Percentiles rank a stretch among this genome's conserved stretches.
Conservation (phyloP, 2,113 vertebrate species). For the Cavia aperea region DNA sequence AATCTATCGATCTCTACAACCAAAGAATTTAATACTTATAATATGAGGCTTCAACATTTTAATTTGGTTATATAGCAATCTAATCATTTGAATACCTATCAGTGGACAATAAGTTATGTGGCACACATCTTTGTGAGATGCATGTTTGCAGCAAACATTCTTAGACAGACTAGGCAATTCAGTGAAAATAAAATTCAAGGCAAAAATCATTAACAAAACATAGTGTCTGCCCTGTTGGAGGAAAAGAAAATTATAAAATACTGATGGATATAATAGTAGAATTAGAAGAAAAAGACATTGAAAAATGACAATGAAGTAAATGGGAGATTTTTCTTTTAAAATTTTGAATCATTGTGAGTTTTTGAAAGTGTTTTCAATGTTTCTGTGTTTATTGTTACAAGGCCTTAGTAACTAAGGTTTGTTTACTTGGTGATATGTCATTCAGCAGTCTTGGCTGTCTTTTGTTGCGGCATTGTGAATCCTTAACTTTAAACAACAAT, state of each 20-base stretch:
- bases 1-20: neutral
- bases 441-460: neutral
- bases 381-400: neutral
- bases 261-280: neutral
- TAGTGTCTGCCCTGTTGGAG: neutral
- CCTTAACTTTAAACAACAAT: neutral
- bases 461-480: neutral
- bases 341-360: neutral
- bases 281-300: neutral
- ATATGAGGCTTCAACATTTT: neutral
- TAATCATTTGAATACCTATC: neutral
- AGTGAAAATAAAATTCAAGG: neutral
- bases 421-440: neutral
- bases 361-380: neutral
- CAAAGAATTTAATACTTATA: neutral
- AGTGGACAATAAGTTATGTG: neutral
- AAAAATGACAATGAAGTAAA: neutral
- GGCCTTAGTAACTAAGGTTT: neutral
- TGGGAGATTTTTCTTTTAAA: neutral
- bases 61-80: neutral
- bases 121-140: neutral
- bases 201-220: neutral
- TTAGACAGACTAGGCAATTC: neutral
- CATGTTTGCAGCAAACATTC: neutral
- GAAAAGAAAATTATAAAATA: neutral